These are phyloP conservation scores for Ophthalmolycus amberensis DNA, from an alignment of 2,113 vertebrate species.

Conservation along the genomic window DNA sequence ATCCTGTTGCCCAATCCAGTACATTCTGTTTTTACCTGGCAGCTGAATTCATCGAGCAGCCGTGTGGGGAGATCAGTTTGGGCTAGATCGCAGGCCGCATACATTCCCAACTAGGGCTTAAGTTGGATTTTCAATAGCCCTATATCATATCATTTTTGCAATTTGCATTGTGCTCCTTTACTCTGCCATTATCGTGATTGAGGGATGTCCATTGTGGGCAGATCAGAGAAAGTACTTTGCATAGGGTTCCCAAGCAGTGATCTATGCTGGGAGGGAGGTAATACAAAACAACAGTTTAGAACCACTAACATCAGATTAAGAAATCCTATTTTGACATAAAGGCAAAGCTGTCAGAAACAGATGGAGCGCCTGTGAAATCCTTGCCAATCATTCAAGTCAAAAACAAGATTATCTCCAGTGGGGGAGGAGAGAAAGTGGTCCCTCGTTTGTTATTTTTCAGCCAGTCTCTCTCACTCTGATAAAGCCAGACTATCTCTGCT, in stretches of 20 bases:
- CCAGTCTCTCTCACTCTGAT: slow-evolving; percentile 44
- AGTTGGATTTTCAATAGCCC: slow-evolving; percentile 58
- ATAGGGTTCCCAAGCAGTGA: slow-evolving; percentile 20
- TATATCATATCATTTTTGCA: slow-evolving; percentile 42
- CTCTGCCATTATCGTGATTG: slow-evolving; percentile 62
- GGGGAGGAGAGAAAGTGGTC: slow-evolving; percentile 41
- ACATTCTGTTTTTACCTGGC: slow-evolving; percentile 3
- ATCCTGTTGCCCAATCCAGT: slow-evolving; percentile 63
- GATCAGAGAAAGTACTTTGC: slow-evolving; percentile 48
- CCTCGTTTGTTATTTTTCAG: slow-evolving; percentile 63
- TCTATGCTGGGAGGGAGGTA: slow-evolving; percentile 28
- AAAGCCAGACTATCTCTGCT: slow-evolving; percentile 53
- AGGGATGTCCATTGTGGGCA: slow-evolving; percentile 40
- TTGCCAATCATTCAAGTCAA: slow-evolving; percentile 70
- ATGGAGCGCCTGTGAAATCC: slow-evolving; percentile 72
- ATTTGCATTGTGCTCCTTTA: slow-evolving; percentile 48
- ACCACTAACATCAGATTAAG: slow-evolving; percentile 66
- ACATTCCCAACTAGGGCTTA: slow-evolving; percentile 44
- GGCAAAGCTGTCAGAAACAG: slow-evolving; percentile 73
- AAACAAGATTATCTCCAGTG: slow-evolving; percentile 74
- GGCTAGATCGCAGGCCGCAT: slow-evolving; percentile 1
- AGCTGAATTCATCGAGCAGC: slow-evolving; percentile 17
- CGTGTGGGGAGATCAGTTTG: slow-evolving; percentile 19
- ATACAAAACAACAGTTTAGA: slow-evolving; percentile 50
- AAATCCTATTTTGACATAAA: slow-evolving; percentile 77